Percentiles rank a stretch among this genome's conserved stretches.
Conservation (phyloP, 2,888 invertebrate species). For the Cryptus viduatorius region DNA sequence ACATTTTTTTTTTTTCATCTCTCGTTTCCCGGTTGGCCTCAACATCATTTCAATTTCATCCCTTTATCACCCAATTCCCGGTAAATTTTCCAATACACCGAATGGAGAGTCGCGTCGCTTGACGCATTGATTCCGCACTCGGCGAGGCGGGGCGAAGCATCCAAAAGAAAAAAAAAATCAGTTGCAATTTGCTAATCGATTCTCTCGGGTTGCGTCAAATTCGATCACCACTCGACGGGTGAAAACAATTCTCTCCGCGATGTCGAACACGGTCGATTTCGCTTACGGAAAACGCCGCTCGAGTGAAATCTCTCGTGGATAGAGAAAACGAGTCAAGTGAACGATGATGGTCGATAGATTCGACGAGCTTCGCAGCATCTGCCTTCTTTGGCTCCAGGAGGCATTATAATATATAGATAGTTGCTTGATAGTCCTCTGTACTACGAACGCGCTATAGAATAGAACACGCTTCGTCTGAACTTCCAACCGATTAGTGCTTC, state of each 20-base stretch:
- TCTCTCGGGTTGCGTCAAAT: slow-evolving; percentile 10
- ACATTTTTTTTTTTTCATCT: not conserved
- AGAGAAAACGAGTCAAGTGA: slow-evolving; percentile 13
- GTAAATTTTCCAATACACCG: slow-evolving; percentile 25
- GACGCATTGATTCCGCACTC: slow-evolving; percentile 23
- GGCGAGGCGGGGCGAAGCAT: not conserved
- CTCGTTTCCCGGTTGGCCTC: slow-evolving; percentile 9
- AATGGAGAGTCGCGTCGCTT: slow-evolving; percentile 13
- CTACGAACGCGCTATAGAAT: not conserved
- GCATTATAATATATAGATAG: not conserved
- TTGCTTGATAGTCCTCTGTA: slow-evolving; percentile 3
- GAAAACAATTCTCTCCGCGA: slow-evolving; percentile 4
- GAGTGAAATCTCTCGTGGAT: not conserved
- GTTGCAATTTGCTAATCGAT: slow-evolving; percentile 43
- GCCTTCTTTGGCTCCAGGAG: slow-evolving; percentile 3
- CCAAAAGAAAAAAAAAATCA: not conserved
- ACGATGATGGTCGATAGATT: slow-evolving; percentile 10
- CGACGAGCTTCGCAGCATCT: slow-evolving; percentile 4
- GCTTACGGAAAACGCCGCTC: not conserved
- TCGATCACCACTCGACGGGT: slow-evolving; percentile 3
- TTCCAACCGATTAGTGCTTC: slow-evolving; percentile 65
- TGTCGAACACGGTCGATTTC: not conserved
- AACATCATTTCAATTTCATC: not conserved
- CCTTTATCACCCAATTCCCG: slow-evolving; percentile 22
- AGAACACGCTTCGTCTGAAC: slow-evolving; percentile 52